Percentiles rank a stretch among this genome's conserved stretches.
These are phyloP conservation scores for Psilopogon haemacephalus DNA, from an alignment of 2,113 vertebrate genomes.

Conservation along the genomic window DNA sequence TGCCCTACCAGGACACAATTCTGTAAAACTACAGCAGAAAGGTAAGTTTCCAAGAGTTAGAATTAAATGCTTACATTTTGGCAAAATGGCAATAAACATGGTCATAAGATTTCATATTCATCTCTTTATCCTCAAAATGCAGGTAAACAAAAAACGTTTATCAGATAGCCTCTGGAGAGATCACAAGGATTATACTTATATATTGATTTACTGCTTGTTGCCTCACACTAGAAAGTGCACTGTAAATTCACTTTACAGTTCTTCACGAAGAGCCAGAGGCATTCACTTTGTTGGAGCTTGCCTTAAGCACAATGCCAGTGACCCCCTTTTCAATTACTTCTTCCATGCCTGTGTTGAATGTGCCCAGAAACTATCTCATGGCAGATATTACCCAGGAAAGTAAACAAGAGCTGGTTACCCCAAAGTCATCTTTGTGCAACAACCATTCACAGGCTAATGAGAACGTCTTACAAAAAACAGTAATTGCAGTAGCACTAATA, in stretches of 20 bases:
- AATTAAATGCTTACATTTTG: not conserved
- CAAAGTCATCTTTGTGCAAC: not conserved
- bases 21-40: not conserved
- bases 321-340: not conserved
- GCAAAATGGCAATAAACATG: not conserved
- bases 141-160: not conserved
- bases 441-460: not conserved
- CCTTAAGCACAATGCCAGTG: not conserved
- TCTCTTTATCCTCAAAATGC: not conserved
- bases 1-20: too few relatives aligned
- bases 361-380: not conserved
- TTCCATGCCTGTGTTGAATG: not conserved
- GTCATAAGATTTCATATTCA: not conserved
- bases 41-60: not conserved
- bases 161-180: not conserved
- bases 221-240: not conserved
- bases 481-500: not conserved
- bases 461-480: not conserved
- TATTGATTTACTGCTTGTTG: not conserved
- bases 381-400: not conserved
- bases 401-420: not conserved
- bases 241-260: not conserved
- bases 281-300: not conserved
- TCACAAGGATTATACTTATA: not conserved
- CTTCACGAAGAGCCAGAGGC: not conserved